A percentile compares a stretch with the other conserved stretches of the same genome.
Evolutionary conservation across 1,140 invertebrate species (phyloP).

Genomic region (Anoplolepis gracilipes): DNA sequence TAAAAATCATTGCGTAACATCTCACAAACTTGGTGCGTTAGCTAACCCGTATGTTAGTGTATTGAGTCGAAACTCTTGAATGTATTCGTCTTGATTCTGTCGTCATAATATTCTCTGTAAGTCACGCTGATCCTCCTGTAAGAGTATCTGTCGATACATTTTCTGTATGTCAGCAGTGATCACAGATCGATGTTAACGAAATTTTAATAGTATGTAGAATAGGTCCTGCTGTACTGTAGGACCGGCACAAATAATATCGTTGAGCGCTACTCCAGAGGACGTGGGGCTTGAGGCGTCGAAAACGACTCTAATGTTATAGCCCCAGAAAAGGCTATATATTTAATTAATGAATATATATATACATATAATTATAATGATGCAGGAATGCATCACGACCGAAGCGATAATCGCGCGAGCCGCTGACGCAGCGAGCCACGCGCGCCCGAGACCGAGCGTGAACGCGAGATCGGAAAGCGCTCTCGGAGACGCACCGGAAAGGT

Average conservation of each 20-base stretch:
- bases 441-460: no score
- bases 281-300: not conserved
- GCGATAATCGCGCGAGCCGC: no score
- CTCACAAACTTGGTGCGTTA: not conserved
- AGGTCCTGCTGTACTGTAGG: not conserved
- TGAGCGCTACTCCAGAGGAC: not conserved
- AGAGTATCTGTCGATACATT: not conserved
- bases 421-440: no score
- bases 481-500: no score
- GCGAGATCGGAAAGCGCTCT: no score
- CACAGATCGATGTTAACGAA: not conserved
- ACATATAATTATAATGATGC: no score
- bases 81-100: not conserved
- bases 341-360: no score
- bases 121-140: not conserved
- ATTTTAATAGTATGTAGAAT: not conserved
- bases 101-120: not conserved
- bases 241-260: not conserved
- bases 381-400: no score
- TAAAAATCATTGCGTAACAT: no score
- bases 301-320: not conserved
- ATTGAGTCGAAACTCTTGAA: not conserved
- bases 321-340: no score
- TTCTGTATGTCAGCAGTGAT: not conserved
- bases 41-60: not conserved